Evolutionary conservation across 2,888 invertebrate species (phyloP), one percentile per base, ranked within the genome.

Genomic region (Tetranychus piercei): DNA sequence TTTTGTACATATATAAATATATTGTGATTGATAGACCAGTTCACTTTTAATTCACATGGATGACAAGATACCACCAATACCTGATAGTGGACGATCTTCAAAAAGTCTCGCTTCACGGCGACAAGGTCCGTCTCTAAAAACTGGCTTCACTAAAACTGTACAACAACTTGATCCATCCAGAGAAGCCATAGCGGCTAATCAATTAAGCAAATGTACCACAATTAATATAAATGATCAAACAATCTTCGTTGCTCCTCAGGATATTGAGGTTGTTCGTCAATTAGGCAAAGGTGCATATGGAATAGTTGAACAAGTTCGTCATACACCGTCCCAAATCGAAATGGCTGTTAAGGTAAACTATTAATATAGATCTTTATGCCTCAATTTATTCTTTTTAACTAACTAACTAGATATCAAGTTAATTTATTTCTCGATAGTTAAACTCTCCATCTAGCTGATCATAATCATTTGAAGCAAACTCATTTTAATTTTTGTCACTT

Each of bases 241-340:
- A 23, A 69, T 69, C 22, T 20, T 11, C 34, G 34, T 69, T 22
- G 69, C 18, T 69, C 69, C 69, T 23, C 22, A 11, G 11, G 69
- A 69, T 5, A 22, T 69, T 23, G 69, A 71, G 15, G 71, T 43
- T 20, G n/a, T 71, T 6, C 11, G 34, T 23, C 9, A 18, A 82
- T 87, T 99, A 78, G 99, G 99, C 0, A 87, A 91, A 77, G 95
- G 95, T 22, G 94, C 94, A 4, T 94, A 93, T 82, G 99, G 99
- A 15, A 89, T 95, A 80, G 99, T 99, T 18, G 96, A 99, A 82
- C 94, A 94, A 84, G 94, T 97, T 92, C 86, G 88, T 78, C 97
- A 99, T 82, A 87, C 88, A 79, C 90, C 90, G 76, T 94, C 92
- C 79, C 89, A 89, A 77, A 94, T 94, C 23, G 89, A 93, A 74